Conservation (phyloP, 2,888 invertebrate species). For the Copidosoma aretas region DNA sequence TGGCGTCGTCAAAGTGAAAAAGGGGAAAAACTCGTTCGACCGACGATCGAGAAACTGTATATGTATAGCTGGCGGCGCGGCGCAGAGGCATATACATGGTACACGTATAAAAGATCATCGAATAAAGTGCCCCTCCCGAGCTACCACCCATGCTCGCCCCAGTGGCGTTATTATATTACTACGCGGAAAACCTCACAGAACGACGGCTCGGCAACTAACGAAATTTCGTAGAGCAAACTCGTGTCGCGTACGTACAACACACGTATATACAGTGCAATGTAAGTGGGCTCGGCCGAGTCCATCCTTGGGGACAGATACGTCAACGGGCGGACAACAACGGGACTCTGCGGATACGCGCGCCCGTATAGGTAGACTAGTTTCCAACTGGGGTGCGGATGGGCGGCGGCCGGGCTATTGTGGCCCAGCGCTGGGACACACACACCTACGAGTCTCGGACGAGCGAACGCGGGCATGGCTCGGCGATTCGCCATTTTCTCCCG, state of each 20-base stretch:
- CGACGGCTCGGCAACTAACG: not conserved
- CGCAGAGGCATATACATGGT: too few relatives aligned
- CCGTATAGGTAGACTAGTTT: too few relatives aligned
- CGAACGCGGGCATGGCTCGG: slow-evolving; percentile 38
- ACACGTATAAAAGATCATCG: slow-evolving; percentile 30
- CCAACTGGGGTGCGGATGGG: not conserved
- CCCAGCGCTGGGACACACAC: slow-evolving; percentile 2
- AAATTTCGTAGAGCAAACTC: too few relatives aligned
- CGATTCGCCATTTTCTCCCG: slow-evolving; percentile 45
- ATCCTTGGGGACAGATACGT: slow-evolving; percentile 62
- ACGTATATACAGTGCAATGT: slow-evolving; percentile 1
- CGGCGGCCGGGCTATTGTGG: not conserved
- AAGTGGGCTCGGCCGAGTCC: slow-evolving; percentile 5
- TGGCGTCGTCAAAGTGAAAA: not conserved
- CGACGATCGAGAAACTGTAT: slow-evolving; percentile 12
- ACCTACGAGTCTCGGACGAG: slow-evolving; percentile 4
- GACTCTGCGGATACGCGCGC: not conserved
- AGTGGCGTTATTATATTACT: not conserved
- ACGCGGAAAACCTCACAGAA: not conserved
- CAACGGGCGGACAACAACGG: slow-evolving; percentile 52
- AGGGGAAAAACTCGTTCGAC: slow-evolving; percentile 13
- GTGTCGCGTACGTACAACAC: not conserved
- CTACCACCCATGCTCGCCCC: too few relatives aligned
- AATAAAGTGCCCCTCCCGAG: slow-evolving; percentile 21
- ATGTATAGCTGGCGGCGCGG: slow-evolving; percentile 5